Base-by-base conservation (phyloP, 2,888 invertebrate genomes). In the Dugesia japonica region DNA sequence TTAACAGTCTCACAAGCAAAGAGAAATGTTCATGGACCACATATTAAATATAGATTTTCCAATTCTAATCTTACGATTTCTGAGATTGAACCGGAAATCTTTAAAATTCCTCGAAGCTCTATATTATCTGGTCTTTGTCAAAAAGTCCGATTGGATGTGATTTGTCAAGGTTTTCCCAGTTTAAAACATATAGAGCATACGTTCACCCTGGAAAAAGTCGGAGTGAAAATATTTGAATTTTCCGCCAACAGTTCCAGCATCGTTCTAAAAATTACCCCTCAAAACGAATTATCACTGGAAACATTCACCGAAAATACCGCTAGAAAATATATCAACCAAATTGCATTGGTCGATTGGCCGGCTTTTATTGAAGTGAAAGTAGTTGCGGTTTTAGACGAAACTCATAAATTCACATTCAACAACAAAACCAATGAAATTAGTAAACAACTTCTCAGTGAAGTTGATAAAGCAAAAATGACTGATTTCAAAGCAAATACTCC, bases 161-260 rank as follows among this genome's bases (percentile, higher is more conserved):
- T 90, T 82, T 91, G 89, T 84, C 90, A 91, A 0, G 95, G 95
- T 13, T 97, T 97, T 84, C 94, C 95, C 0, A 92, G 92, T 0
- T 88, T 94, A 85, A 89, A 89, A 80, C 90, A 93, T 84, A 86
- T 95, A 42, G 86, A 89, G 27, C 92, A 92, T 83, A 87, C 91
- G 91, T 87, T 88, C 33, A 83, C 83, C 28, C 81, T 92, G 77
- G 87, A 88, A 80, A 88, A 88, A 80, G 87, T 87, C 20, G 89
- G 88, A 80, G 91, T 94, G 4, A 90, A 89, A 84, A 92, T 97
- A 0, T 97, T 97, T 85, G 92, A 94, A 81, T 89, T 89, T 82
- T 87, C 88, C 26, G 91, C 92, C 26, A 87, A 90, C 76, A 89
- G 89, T 78, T 90, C 91, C 77, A 94, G 89, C 82, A 89, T 92